Conservation (phyloP, 2,113 vertebrate genomes). For the Psittacula cyanocephala region DNA sequence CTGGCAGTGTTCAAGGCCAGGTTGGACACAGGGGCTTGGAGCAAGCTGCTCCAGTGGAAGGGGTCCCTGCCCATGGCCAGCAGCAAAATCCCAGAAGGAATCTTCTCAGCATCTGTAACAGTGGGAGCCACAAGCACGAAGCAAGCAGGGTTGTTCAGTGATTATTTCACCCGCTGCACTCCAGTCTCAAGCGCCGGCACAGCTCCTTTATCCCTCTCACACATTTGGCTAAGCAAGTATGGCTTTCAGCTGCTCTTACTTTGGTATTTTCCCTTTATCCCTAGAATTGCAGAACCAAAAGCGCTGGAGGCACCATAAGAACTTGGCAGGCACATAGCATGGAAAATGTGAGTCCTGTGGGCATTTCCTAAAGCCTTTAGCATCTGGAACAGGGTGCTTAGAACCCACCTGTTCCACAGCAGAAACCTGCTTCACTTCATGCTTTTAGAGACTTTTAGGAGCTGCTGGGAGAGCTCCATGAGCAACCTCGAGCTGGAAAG, state of each 20-base stretch:
- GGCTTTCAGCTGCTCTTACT: not conserved
- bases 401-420: accelerated
- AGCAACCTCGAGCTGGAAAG: not conserved
- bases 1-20: not conserved
- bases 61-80: not conserved
- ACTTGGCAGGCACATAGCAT: accelerated
- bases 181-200: not conserved
- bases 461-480: accelerated
- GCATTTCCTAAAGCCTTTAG: not conserved
- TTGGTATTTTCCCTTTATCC: not conserved
- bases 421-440: not conserved
- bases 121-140: not conserved
- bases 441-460: not conserved
- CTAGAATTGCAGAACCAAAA: not conserved
- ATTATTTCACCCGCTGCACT: not conserved
- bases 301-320: accelerated
- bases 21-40: not conserved
- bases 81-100: not conserved
- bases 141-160: not conserved
- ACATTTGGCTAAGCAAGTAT: not conserved
- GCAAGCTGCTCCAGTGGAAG: not conserved
- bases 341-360: not conserved
- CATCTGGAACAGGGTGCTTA: not conserved
- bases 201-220: accelerated
- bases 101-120: not conserved